Base-by-base conservation (phyloP, 2,888 invertebrate species). In the Brachyopa scutellaris region DNA sequence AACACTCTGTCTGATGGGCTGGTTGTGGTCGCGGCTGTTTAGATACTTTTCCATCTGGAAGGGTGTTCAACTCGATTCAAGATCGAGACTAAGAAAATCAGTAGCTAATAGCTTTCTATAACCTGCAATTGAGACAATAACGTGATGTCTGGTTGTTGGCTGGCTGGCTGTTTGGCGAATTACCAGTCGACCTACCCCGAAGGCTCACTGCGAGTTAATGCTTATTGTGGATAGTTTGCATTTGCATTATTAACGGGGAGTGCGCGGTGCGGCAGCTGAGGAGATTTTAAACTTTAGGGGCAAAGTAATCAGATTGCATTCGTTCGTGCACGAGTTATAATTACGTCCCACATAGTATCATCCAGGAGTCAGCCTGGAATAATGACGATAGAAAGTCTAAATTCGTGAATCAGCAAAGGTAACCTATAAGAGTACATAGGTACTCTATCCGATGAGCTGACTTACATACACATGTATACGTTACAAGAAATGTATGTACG, bases 81-180 rank as follows among this genome's bases (percentile, higher is more conserved):
- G 76, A 69, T 69, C 51, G 51, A 67, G 45, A 57, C 70, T 73
- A 51, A 79, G 61, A 64, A 74, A 76, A 76, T 80, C 80, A 59
- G 80, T 76, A 80, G 80, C 80, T 80, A 76, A 80, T 76, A 49
- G 76, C 42, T 64, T 62, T 80, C 57, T 80, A 51, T 76, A 69
- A 69, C 80, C 80, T 62, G 51, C 80, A 80, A 80, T 76, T 80
- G 76, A 64, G 80, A 59, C 36, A 17, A 76, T 51, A 64, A 76
- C 80, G 62, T 80, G 69, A 69, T 76, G 55, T 51, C 74, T 76
- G 67, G 19, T 57, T 69, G 61, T 33, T 55, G 42, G 55, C 33
- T 62, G 4, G 33, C n/a, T n/a, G n/a, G n/a, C n/a, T n/a, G n/a
- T n/a, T n/a, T n/a, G 13, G 74, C 31, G 42, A 49, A 62, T 80